Percentiles rank a stretch among this genome's conserved stretches.
phyloP scores from a whole-genome alignment of 1,140 invertebrate species.

The Ostrea denselamellosa region DNA sequence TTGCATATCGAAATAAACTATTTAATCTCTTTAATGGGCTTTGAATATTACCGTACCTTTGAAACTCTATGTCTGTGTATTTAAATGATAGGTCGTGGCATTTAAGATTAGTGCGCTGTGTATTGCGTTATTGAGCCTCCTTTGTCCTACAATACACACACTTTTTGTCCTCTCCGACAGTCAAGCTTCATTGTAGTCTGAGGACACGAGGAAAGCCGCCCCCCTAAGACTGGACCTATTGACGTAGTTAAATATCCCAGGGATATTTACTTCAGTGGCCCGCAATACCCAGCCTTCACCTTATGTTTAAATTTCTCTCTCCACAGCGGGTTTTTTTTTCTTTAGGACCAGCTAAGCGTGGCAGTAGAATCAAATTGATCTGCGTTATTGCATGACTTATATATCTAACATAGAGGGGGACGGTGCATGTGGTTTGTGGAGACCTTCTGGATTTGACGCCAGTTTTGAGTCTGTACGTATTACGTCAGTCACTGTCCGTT shows the following conservation, averaged over 20 bases:
- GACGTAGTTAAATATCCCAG: slow-evolving; percentile 1
- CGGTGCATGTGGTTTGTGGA: background rate
- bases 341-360: slow-evolving; percentile 16
- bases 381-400: background rate
- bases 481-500: background rate
- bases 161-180: background rate
- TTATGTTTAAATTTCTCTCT: background rate
- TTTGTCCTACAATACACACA: background rate
- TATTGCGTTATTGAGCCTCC: no score
- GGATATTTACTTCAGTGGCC: background rate
- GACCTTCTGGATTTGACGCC: background rate
- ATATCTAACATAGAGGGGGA: background rate
- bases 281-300: slow-evolving; percentile 1
- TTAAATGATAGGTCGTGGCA: no score
- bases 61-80: no score
- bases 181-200: background rate
- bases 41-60: no score
- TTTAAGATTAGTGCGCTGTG: no score
- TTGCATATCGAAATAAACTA: no score
- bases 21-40: no score
- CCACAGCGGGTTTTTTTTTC: background rate
- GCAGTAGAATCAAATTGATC: slow-evolving; percentile 17
- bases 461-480: background rate
- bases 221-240: slow-evolving; percentile 7
- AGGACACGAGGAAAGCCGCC: background rate